Conservation (phyloP, 2,888 invertebrate genomes). For the Nycteola revayana region DNA sequence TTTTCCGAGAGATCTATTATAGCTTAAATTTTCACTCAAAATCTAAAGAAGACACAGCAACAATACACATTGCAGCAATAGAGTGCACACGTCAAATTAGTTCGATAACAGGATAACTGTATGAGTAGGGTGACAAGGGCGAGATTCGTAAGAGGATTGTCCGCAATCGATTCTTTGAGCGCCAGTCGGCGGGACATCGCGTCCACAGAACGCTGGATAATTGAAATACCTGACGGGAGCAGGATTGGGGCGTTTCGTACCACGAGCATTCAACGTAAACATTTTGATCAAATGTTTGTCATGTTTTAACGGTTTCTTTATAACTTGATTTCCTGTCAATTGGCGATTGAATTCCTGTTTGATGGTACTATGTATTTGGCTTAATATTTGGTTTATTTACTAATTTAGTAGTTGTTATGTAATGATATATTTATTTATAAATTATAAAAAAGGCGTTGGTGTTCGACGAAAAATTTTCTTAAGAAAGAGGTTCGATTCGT, state of each 20-base stretch:
- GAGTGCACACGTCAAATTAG: conserved; percentile 30
- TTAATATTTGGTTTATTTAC: no score
- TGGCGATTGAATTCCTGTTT: conserved; percentile 8
- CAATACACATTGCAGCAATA: no score
- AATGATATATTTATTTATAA: no score
- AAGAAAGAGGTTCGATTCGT: no score
- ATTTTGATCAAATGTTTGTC: conserved; percentile 42
- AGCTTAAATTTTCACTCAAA: no score
- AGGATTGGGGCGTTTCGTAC: conserved; percentile 35
- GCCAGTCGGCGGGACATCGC: conserved; percentile 34
- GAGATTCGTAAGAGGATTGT: conserved; percentile 50
- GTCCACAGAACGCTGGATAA: conserved; percentile 47
- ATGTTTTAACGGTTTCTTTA: conserved; percentile 29
- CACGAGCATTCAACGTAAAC: conserved; percentile 41
- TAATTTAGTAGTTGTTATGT: no score
- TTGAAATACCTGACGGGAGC: conserved; percentile 55
- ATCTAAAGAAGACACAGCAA: no score
- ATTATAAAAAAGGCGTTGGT: no score
- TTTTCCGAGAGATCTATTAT: no score
- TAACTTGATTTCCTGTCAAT: conserved; percentile 13
- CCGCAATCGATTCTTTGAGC: conserved; percentile 52
- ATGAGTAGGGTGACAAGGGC: conserved; percentile 44
- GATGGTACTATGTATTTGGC: no score
- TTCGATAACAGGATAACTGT: conserved; percentile 15
- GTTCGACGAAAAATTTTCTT: no score